Conservation (phyloP, 2,797 vertebrate genomes). For the Alauda arvensis region DNA sequence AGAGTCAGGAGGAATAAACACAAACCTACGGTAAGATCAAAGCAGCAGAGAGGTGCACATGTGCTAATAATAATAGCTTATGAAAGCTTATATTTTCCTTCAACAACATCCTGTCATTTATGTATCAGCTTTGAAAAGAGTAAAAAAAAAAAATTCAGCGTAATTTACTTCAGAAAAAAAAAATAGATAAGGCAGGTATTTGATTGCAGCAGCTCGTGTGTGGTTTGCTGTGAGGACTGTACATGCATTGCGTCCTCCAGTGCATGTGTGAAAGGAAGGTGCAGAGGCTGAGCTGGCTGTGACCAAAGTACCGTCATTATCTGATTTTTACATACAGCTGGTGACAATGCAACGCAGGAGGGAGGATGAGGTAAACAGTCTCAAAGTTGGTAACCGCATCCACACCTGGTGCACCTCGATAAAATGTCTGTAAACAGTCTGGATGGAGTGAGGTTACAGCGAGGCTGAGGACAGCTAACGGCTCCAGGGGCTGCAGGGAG, state of each 20-base stretch:
- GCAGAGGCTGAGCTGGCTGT: constrained; percentile 41
- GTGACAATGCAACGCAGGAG: constrained; percentile 68
- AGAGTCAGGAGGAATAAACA: constrained; percentile 56
- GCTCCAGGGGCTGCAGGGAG: neutral
- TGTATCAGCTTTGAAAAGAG: constrained; percentile 45
- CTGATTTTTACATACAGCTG: constrained; percentile 64
- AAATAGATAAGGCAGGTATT: constrained; percentile 46
- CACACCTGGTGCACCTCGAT: constrained; percentile 83
- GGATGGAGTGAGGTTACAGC: constrained; percentile 39
- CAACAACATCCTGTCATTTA: constrained; percentile 74
- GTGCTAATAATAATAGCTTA: constrained; percentile 63
- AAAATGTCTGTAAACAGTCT: constrained; percentile 72
- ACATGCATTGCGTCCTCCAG: neutral
- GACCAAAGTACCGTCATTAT: constrained; percentile 54
- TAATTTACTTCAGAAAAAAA: constrained; percentile 58
- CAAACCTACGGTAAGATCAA: constrained; percentile 61
- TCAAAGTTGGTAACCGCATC: constrained; percentile 77
- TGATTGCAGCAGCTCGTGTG: constrained; percentile 41
- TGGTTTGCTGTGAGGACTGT: constrained; percentile 58
- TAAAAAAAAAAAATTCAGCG: constrained; percentile 18
- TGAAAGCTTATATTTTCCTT: constrained; percentile 71
- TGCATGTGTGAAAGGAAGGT: neutral
- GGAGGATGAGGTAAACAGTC: constrained; percentile 85
- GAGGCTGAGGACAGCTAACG: constrained; percentile 16
- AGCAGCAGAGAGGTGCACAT: constrained; percentile 50